Conservation (phyloP, 2,888 invertebrate species). For the Andrena chrysosceles region DNA sequence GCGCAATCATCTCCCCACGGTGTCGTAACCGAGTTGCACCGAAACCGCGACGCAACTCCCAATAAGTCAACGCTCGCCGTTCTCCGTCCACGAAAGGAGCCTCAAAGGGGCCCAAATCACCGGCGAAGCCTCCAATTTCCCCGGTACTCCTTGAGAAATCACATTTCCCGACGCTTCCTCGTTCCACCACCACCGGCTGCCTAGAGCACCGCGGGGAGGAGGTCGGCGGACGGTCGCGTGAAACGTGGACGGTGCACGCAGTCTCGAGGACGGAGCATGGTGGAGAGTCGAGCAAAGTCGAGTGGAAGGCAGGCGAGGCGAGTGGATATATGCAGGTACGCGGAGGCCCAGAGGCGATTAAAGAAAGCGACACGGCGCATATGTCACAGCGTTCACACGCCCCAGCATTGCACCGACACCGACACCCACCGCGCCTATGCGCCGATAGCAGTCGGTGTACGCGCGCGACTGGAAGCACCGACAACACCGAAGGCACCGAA, state of each 20-base stretch:
- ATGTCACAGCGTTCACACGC: conserved; percentile 85
- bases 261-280: neutral
- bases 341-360: conserved; percentile 76
- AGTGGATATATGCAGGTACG: conserved; percentile 55
- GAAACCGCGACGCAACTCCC: conserved; percentile 23
- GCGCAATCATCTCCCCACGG: neutral
- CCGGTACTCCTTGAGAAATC: conserved; percentile 33
- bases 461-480: conserved; percentile 30
- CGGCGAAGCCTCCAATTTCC: conserved; percentile 39
- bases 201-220: conserved; percentile 1
- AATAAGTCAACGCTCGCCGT: conserved; percentile 41
- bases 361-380: conserved; percentile 85
- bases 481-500: neutral
- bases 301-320: conserved; percentile 38
- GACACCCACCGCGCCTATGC: conserved; percentile 79
- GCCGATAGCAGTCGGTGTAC: conserved; percentile 66
- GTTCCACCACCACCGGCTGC: conserved; percentile 11
- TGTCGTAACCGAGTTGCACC: conserved; percentile 23
- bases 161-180: conserved; percentile 45
- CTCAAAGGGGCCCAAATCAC: conserved; percentile 43
- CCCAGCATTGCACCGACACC: conserved; percentile 75
- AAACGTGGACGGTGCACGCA: conserved; percentile 5
- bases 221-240: conserved; percentile 31
- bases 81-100: conserved; percentile 41
- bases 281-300: conserved; percentile 31